phyloP scores from a whole-genome alignment of 2,797 vertebrate genomes.

The Amniataba percoides region DNA sequence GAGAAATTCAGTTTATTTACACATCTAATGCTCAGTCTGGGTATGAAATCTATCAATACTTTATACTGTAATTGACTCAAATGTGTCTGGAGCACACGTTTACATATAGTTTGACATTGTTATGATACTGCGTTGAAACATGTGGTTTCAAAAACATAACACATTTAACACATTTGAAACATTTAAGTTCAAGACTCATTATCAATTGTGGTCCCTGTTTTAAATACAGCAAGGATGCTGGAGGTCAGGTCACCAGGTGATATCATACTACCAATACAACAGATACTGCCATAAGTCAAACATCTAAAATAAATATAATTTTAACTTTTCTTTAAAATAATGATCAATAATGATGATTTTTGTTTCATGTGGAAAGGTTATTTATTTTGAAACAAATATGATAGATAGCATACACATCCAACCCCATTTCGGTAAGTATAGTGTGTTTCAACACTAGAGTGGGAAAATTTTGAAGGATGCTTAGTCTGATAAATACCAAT shows the following conservation, averaged over 20 bases:
- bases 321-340: neutral
- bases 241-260: neutral
- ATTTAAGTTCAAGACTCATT: neutral
- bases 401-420: neutral
- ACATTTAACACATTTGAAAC: no score
- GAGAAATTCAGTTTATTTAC: conserved; percentile 10
- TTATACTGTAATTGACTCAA: neutral
- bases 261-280: neutral
- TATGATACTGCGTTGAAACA: no score
- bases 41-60: neutral
- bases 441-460: neutral
- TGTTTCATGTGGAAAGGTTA: neutral
- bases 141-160: neutral
- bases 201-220: neutral
- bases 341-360: neutral
- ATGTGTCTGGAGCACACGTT: neutral
- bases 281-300: neutral
- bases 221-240: neutral
- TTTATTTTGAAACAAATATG: neutral
- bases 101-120: neutral
- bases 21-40: neutral
- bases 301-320: neutral
- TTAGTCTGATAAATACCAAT: neutral
- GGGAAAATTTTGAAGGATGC: neutral
- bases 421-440: neutral